A percentile compares a stretch with the other conserved stretches of the same genome.
Evolutionary conservation across 2,888 invertebrate species (phyloP).

Genomic region (Conops quadrifasciatus): DNA sequence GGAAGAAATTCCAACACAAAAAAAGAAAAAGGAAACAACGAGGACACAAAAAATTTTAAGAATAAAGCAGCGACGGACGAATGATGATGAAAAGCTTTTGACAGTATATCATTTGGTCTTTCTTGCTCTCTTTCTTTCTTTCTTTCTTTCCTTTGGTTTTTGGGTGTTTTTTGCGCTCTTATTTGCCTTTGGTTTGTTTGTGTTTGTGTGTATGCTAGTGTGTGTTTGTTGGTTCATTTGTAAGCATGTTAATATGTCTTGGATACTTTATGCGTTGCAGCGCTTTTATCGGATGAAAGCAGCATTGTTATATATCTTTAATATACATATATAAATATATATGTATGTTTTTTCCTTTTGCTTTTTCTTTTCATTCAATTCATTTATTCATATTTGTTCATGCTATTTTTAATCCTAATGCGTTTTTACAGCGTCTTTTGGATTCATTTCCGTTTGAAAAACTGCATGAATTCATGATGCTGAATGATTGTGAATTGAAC

Average conservation of each 20-base stretch:
- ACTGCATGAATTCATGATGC: no score
- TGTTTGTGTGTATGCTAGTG: no score
- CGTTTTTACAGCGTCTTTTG: no score
- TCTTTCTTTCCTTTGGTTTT: not conserved
- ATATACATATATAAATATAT: not conserved
- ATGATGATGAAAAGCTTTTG: slow-evolving; percentile 6
- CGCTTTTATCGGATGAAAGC: not conserved
- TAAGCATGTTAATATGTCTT: not conserved
- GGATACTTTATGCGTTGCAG: slow-evolving; percentile 12
- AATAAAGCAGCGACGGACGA: not conserved
- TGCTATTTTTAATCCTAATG: no score
- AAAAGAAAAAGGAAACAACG: not conserved
- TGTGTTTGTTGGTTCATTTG: slow-evolving; percentile 1
- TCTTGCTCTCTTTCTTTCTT: not conserved
- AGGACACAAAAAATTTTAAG: not conserved
- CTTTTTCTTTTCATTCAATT: no score
- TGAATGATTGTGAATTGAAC: no score
- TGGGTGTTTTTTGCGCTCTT: not conserved
- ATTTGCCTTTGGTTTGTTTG: no score
- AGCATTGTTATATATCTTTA: no score
- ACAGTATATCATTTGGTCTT: not conserved
- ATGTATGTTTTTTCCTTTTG: no score
- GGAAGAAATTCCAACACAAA: not conserved
- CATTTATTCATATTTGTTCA: no score
- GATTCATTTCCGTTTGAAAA: no score